Conservation (phyloP, 2,888 invertebrate genomes). For the Lingula anatina region DNA sequence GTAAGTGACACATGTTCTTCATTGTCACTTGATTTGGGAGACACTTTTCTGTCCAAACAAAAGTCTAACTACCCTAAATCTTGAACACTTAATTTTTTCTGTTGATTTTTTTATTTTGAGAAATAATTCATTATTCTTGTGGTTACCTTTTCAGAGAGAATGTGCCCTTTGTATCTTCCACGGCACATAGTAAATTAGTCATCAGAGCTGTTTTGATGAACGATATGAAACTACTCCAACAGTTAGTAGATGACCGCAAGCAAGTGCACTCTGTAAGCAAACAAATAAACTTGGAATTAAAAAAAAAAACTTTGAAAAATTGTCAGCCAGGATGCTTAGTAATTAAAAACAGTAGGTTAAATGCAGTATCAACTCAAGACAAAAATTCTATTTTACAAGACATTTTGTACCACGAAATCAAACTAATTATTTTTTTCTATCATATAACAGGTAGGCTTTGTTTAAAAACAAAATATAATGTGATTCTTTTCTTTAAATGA, state of each 20-base stretch:
- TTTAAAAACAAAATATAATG: no score
- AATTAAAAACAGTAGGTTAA: no score
- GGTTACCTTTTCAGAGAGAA: conserved; percentile 35
- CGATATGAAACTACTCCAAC: conserved; percentile 49
- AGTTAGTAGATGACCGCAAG: conserved; percentile 40
- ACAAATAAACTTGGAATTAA: background rate
- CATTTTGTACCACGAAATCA: no score
- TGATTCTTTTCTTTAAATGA: no score
- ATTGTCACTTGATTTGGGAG: background rate
- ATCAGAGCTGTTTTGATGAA: conserved; percentile 52
- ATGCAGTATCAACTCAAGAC: no score
- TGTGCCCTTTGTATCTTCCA: conserved; percentile 53
- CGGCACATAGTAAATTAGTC: conserved; percentile 51
- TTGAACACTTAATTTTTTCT: background rate
- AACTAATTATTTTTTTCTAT: no score
- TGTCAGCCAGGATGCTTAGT: no score
- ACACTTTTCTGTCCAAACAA: background rate
- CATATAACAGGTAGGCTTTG: no score
- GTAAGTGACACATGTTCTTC: conserved; percentile 25
- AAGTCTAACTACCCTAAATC: background rate
- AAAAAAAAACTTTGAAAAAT: no score
- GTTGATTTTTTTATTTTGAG: background rate
- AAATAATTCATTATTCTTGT: background rate
- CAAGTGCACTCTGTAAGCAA: conserved; percentile 39
- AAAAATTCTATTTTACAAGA: no score